Conservation (phyloP, 2,797 vertebrate genomes). For the Limosa lapponica region DNA sequence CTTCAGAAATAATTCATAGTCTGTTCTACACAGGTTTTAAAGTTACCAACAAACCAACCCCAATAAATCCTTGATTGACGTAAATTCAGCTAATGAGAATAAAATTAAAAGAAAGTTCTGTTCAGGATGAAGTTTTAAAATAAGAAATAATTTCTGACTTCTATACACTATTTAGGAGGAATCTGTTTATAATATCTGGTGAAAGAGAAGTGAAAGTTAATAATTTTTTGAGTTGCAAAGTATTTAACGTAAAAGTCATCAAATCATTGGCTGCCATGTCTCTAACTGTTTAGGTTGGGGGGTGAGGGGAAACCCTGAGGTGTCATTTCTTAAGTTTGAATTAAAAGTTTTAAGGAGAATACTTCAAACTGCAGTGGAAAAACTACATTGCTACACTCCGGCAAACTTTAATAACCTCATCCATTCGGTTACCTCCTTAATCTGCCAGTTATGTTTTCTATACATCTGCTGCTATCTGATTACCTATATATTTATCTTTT, state of each 20-base stretch:
- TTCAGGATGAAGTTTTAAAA: not conserved
- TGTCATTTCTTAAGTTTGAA: not conserved
- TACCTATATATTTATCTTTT: not conserved
- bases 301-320: not conserved
- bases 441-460: not conserved
- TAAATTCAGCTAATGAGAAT: not conserved
- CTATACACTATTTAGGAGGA: not conserved
- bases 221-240: not conserved
- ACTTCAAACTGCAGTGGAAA: not conserved
- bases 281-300: not conserved
- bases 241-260: not conserved
- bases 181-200: not conserved
- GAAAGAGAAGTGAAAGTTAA: not conserved
- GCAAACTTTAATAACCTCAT: slow-evolving; percentile 40
- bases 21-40: not conserved
- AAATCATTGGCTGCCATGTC: not conserved
- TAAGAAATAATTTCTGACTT: not conserved
- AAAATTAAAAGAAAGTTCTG: not conserved
- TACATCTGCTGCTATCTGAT: not conserved
- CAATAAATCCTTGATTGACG: not conserved
- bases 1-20: not conserved
- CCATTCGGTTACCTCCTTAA: slow-evolving; percentile 23
- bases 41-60: not conserved
- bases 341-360: not conserved
- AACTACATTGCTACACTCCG: not conserved